These are phyloP conservation scores for Diarsia dahlii DNA, from an alignment of 2,888 invertebrate species.

Conservation along the genomic window DNA sequence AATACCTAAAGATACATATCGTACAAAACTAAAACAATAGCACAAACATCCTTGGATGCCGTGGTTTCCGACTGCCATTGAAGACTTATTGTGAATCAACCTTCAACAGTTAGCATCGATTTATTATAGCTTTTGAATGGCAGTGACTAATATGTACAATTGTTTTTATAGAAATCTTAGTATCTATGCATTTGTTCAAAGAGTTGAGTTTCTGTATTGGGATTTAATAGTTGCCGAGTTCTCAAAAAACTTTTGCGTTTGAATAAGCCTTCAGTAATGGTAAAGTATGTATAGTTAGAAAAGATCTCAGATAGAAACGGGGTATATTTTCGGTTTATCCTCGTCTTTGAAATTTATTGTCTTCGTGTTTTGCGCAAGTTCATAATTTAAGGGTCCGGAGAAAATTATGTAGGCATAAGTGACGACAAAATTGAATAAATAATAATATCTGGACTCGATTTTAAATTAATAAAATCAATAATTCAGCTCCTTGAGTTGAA, in stretches of 20 bases:
- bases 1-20: slow-evolving; percentile 31
- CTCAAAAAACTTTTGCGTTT: neutral
- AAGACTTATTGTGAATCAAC: slow-evolving; percentile 42
- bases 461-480: no score
- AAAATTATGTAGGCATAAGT: no score
- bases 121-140: slow-evolving; percentile 26
- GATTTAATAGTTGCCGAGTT: neutral
- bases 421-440: no score
- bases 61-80: slow-evolving; percentile 43
- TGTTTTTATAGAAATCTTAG: slow-evolving; percentile 30
- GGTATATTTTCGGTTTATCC: no score
- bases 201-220: neutral
- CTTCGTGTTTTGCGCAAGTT: no score
- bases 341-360: no score
- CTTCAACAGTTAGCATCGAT: slow-evolving; percentile 19
- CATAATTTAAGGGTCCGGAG: no score
- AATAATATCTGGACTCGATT: no score
- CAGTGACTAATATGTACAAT: slow-evolving; percentile 33
- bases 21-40: slow-evolving; percentile 43
- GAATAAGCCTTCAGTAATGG: no score
- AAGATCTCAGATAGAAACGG: no score
- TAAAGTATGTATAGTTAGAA: no score
- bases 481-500: no score
- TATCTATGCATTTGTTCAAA: neutral
- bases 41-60: slow-evolving; percentile 29